Base-by-base conservation (phyloP, 2,888 invertebrate species). In the Lycaena phlaeas region DNA sequence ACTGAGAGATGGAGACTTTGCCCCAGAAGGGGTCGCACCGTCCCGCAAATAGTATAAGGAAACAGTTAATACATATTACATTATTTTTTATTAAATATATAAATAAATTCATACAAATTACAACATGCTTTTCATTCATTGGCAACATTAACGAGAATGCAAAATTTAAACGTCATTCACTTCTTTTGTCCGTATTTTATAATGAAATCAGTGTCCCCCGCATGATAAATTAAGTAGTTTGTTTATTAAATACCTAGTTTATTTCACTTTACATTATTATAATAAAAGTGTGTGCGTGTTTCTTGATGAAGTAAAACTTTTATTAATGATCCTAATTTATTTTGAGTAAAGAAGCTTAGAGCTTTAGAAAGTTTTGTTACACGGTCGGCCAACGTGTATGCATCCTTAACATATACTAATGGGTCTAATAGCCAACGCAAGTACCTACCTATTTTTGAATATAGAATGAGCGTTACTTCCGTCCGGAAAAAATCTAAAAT, bases 31-130 rank as follows among this genome's bases (percentile, higher is more conserved):
- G 76, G 72, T 57, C 64, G 73, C 62, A 77, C 73, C 69, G 74
- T 73, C 66, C 82, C 82, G 59, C 79, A 81, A 64, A 76, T 82
- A 73, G 82, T 84, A 67, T 84, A 81, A 81, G 78, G 68, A 71
- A 52, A 50, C 53, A 58, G 51, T 53, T 54, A 44, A 54, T 49
- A 46, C 52, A 50, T 48, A 45, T 64, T 63, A 64, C 57, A 57
- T 57, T 59, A 66, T 66, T 69, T 61, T 70, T 68, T 67, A 61
- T 65, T 66, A 55, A 53, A 63, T 60, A 60, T 65, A 61, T 59
- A 57, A 74, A 79, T 74, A 78, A 78, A 76, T 65, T 54, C 63
- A 62, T 78, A 71, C 57, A 56, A 71, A 52, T 64, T 59, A 63
- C 59, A 59, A 70, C 59, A 64, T 70, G 81, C 78, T 79, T 82